A percentile compares a stretch with the other conserved stretches of the same genome.
Conservation (phyloP, 2,888 invertebrate species). For the Drosophila percnosoma region DNA sequence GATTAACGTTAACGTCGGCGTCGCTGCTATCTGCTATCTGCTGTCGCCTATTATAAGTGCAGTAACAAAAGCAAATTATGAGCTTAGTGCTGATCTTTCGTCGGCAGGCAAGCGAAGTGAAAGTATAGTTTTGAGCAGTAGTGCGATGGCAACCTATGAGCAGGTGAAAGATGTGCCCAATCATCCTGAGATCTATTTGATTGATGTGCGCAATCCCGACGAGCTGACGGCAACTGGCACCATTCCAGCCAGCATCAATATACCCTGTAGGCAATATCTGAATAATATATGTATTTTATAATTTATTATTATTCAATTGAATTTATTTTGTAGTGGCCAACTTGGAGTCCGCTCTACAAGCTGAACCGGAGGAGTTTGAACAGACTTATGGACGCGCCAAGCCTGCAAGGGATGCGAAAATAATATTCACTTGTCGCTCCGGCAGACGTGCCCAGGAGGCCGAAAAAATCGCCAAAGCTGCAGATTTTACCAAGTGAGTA, state of each 20-base stretch:
- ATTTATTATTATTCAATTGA: background rate
- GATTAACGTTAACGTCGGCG: slow-evolving; percentile 28
- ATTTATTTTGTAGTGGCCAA: slow-evolving; percentile 45
- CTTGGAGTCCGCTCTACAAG: slow-evolving; percentile 42
- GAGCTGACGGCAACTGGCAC: slow-evolving; percentile 90
- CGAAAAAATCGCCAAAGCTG: slow-evolving; percentile 46
- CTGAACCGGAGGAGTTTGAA: slow-evolving; percentile 35
- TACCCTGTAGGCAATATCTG: slow-evolving; percentile 88
- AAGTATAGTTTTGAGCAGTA: slow-evolving; percentile 27
- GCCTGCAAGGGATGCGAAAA: slow-evolving; percentile 47
- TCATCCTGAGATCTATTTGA: slow-evolving; percentile 86
- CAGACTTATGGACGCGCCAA: slow-evolving; percentile 48
- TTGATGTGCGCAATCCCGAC: slow-evolving; percentile 91
- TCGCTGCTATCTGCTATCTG: slow-evolving; percentile 10
- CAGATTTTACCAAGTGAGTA: slow-evolving; percentile 57
- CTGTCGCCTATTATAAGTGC: slow-evolving; percentile 55
- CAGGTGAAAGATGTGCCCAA: slow-evolving; percentile 86
- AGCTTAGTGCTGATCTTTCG: slow-evolving; percentile 60
- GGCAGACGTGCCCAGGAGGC: slow-evolving; percentile 55
- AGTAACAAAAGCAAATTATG: slow-evolving; percentile 22
- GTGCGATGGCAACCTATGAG: slow-evolving; percentile 84
- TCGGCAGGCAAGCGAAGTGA: slow-evolving; percentile 43
- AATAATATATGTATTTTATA: background rate
- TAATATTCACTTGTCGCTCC: slow-evolving; percentile 65
- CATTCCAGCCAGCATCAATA: slow-evolving; percentile 91